Conservation (phyloP, 2,797 vertebrate species). For the Cacajao melanocephalus region DNA sequence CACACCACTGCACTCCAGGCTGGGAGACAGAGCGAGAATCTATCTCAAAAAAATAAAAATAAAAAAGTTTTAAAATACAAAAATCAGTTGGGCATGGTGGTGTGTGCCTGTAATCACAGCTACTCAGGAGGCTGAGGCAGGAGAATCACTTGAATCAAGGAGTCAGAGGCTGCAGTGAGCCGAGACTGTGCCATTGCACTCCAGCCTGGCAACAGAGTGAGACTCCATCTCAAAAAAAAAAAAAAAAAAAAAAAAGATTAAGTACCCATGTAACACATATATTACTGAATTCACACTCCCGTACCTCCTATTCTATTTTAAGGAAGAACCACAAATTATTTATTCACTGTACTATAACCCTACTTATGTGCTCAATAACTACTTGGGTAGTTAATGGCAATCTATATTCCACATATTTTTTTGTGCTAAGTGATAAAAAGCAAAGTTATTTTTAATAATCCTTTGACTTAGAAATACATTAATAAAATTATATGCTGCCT, state of each 20-base stretch:
- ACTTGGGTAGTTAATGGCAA: background rate
- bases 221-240: too few relatives aligned
- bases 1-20: too few relatives aligned
- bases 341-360: background rate
- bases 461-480: background rate
- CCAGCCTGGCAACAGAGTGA: too few relatives aligned
- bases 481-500: background rate
- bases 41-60: too few relatives aligned
- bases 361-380: background rate
- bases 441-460: background rate
- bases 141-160: too few relatives aligned
- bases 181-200: too few relatives aligned
- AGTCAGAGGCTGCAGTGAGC: too few relatives aligned
- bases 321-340: background rate
- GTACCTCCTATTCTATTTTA: background rate
- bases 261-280: background rate
- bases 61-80: too few relatives aligned
- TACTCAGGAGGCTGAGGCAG: too few relatives aligned
- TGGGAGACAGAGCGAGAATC: too few relatives aligned
- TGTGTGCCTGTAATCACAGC: too few relatives aligned
- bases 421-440: background rate
- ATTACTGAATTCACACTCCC: background rate
- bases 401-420: background rate
- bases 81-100: too few relatives aligned
- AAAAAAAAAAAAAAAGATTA: background rate